Evolutionary conservation across 2,888 invertebrate species (phyloP), one percentile per base, ranked within the genome.

Genomic region (Heteromurus nitidus): DNA sequence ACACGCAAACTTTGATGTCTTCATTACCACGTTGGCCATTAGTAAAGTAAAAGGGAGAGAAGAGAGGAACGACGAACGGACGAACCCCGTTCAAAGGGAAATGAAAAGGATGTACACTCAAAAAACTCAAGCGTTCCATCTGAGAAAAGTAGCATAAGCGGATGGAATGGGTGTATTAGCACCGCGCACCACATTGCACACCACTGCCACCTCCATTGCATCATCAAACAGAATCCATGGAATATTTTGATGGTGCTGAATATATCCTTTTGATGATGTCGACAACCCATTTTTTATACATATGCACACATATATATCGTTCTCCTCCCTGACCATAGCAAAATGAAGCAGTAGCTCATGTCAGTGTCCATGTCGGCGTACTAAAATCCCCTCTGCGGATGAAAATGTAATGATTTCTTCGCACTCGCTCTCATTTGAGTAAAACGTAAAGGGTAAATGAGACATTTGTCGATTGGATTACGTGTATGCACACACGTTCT

Each of bases 1-100:
- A 76, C 84, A 85, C 85, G 84, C 84, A 72, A 84, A 82, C 80
- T 84, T 85, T 85, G 83, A 85, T 85, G 84, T 83, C 83, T 85
- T 84, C 80, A 85, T 85, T 85, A 80, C 80, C 28, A 58, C 31
- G 62, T 47, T 81, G 18, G 47, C 67, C 28, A 42, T 64, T 50
- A 74, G 58, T 2, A n/a, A n/a, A n/a, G n/a, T n/a, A n/a, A n/a
- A n/a, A n/a, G n/a, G n/a, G n/a, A n/a, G n/a, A n/a, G n/a, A n/a
- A n/a, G n/a, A n/a, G n/a, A n/a, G n/a, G n/a, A n/a, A n/a, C n/a
- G n/a, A n/a, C n/a, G n/a, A n/a, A n/a, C n/a, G n/a, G n/a, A n/a
- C n/a, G n/a, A n/a, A n/a, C n/a, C n/a, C n/a, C n/a, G n/a, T n/a
- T n/a, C n/a, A n/a, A n/a, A n/a, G n/a, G n/a, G n/a, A n/a, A n/a